Base-by-base conservation (phyloP, 2,888 invertebrate genomes). In the Diarsia mendica region DNA sequence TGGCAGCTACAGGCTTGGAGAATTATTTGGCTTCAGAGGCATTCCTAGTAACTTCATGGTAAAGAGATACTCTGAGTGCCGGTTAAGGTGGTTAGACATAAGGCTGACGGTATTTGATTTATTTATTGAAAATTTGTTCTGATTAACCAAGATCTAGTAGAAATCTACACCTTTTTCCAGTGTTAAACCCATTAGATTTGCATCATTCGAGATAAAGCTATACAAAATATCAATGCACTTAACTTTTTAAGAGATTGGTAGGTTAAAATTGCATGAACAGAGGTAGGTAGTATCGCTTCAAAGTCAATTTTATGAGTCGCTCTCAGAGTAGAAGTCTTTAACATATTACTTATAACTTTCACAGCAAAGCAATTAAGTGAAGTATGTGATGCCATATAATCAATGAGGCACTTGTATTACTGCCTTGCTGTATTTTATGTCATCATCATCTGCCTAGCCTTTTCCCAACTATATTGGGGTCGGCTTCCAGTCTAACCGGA, bases 231-330 rank as follows among this genome's bases (percentile, higher is more conserved):
- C 23, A 23, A 13, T 44, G 28, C 18, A 9, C 6, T 44, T 44
- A 13, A 28, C 11, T 44, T 3, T 4, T 46, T n/a, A 3, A 23
- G 18, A n/a, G 6, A 15, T n/a, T 39, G 6, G 39, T 39, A 39
- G 39, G 39, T 39, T 39, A 66, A 55, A 48, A 53, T n/a, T 9
- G 39, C 3, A 39, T 65, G 5, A 1, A 15, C 6, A 48, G 8
- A 3, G 18, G 3, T 2, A 39, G 8, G 18, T 51, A 23, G 46
- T 11, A 49, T 6, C 55, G 8, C 3, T 23, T 46, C 9, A 1
- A n/a, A 0, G 3, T 69, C 13, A 28, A 44, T 68, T 72, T 61
- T 69, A 70, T 70, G 55, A 75, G 28, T 33, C 15, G 11, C 48
- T 33, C 5, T 18, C 18, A 11, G 8, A 20, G 2, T 11, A 53